Conservation (phyloP, 30 jellyfish, hydroid and myxozoan species). For the Turritopsis dohrnii region DNA sequence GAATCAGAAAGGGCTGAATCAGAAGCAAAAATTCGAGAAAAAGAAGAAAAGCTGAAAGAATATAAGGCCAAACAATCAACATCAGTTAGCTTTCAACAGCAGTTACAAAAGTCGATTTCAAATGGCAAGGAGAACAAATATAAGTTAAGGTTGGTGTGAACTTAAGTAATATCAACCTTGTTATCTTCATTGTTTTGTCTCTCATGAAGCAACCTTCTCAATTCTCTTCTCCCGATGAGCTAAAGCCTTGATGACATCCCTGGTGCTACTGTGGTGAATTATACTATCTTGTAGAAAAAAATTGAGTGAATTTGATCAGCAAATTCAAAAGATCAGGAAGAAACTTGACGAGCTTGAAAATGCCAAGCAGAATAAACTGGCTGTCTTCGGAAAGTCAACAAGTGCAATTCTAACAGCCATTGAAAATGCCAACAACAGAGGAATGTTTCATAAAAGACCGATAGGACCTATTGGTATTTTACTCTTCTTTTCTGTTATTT, state of each 20-base stretch:
- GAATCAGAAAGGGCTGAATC: constrained; percentile 1
- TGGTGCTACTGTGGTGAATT: background rate
- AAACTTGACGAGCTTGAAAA: constrained; percentile 37
- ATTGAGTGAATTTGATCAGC: constrained; percentile 28
- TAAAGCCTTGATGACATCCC: background rate
- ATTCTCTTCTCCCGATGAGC: background rate
- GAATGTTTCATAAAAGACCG: constrained; percentile 62
- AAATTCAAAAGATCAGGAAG: constrained; percentile 28
- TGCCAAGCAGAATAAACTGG: constrained; percentile 49
- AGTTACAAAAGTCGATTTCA: constrained; percentile 54
- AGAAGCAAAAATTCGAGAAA: constrained; percentile 4
- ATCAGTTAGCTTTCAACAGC: constrained; percentile 43
- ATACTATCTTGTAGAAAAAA: constrained; percentile 56
- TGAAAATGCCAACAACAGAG: constrained; percentile 30
- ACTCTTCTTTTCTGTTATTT: too few species aligned
- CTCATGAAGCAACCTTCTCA: background rate
- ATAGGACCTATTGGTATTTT: constrained; percentile 98
- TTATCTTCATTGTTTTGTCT: too few species aligned
- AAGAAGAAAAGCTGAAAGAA: constrained; percentile 29
- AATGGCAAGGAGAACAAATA: constrained; percentile 38
- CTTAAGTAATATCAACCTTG: background rate
- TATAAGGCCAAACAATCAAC: constrained; percentile 43
- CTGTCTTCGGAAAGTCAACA: constrained; percentile 70
- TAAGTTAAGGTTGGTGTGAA: constrained; percentile 28
- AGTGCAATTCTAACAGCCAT: constrained; percentile 51